Evolutionary conservation across 2,113 vertebrate genomes (phyloP).

Genomic region (Chelonoidis abingdonii): DNA sequence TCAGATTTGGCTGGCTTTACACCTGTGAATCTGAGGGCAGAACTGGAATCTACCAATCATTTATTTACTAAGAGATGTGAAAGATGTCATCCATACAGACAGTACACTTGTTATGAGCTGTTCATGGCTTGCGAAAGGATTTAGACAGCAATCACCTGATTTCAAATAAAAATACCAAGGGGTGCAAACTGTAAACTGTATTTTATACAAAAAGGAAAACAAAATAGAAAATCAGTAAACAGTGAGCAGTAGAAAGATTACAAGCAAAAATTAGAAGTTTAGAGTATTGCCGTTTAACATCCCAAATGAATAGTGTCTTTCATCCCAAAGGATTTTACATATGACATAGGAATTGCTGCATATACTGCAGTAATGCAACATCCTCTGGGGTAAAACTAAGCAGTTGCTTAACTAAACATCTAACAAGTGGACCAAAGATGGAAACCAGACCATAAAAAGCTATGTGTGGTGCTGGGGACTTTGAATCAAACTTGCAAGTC

Average conservation of each 20-base stretch:
- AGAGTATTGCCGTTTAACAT: background rate
- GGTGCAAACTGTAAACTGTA: no score
- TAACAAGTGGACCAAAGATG: background rate
- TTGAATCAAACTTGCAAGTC: background rate
- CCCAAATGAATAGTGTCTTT: background rate
- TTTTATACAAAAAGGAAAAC: background rate
- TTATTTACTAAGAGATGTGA: background rate
- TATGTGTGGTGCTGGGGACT: background rate
- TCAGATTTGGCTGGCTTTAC: background rate
- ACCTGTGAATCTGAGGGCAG: slow-evolving; percentile 5
- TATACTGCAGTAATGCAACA: background rate
- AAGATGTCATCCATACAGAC: background rate
- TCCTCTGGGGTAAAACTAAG: background rate
- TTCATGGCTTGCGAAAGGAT: background rate
- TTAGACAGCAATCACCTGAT: background rate
- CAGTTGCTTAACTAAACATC: background rate
- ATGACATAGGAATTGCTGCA: background rate
- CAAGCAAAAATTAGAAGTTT: background rate
- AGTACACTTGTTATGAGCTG: background rate
- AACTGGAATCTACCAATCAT: background rate
- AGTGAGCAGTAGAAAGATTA: background rate
- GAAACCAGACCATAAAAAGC: background rate
- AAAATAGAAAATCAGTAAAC: background rate
- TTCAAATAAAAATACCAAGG: no score
- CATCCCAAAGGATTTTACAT: background rate